Percentiles rank a stretch among this genome's conserved stretches.
phyloP scores from a whole-genome alignment of 1,140 invertebrate genomes.

The Acyrthosiphon pisum region DNA sequence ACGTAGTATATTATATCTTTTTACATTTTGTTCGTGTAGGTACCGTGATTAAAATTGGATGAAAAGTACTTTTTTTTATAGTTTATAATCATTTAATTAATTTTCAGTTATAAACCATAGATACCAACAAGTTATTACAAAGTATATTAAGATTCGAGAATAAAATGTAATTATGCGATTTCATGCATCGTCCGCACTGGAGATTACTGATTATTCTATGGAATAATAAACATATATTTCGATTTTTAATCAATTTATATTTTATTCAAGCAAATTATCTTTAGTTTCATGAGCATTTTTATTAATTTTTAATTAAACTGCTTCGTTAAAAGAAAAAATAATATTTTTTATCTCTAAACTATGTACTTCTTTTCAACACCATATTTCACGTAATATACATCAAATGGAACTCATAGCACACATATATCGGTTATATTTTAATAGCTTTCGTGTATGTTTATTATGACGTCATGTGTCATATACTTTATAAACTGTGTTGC shows the following conservation, averaged over 20 bases:
- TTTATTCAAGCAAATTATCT: slow-evolving; percentile 13
- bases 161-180: slow-evolving; percentile 11
- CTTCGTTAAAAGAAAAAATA: slow-evolving; percentile 41
- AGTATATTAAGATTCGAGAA: not conserved
- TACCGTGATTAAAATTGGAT: not conserved
- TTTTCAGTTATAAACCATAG: not conserved
- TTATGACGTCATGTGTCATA: not conserved
- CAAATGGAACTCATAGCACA: not conserved
- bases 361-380: not conserved
- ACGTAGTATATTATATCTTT: not conserved
- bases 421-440: not conserved
- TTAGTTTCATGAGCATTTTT: not conserved
- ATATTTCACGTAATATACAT: not conserved
- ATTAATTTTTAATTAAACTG: slow-evolving; percentile 50
- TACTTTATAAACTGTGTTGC: not conserved
- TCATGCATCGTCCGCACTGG: not conserved
- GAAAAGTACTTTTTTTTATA: not conserved
- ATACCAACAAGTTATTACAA: not conserved
- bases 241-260: not conserved
- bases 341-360: not conserved
- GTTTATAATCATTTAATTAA: not conserved
- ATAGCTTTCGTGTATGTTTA: not conserved
- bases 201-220: not conserved
- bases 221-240: not conserved
- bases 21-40: not conserved